phyloP scores from a whole-genome alignment of 2,797 vertebrate species.

The Enteromius paludinosus region DNA sequence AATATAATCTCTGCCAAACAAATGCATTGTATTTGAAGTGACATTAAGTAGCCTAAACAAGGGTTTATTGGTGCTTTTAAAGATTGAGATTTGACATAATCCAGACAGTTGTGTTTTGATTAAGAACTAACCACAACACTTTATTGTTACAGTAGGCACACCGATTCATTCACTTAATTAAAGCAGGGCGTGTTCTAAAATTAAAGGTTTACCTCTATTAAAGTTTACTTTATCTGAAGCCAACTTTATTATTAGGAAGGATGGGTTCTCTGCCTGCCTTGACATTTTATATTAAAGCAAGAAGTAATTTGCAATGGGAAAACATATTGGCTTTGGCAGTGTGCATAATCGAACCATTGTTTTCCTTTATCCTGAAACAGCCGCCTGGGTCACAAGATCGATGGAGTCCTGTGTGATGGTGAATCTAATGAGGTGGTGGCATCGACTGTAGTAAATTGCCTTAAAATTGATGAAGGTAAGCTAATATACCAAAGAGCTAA shows the following conservation, averaged over 20 bases:
- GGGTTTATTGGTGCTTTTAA: not conserved
- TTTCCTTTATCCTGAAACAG: constrained; percentile 65
- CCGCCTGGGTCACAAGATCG: constrained; percentile 86
- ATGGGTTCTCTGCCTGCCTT: not conserved
- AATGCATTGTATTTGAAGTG: not conserved
- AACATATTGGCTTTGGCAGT: constrained; percentile 15
- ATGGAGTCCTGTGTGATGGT: constrained; percentile 89
- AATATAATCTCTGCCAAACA: not conserved
- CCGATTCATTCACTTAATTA: constrained; percentile 28
- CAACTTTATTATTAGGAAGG: constrained; percentile 27
- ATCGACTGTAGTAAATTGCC: constrained; percentile 89
- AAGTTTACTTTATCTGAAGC: not conserved
- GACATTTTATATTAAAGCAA: constrained; percentile 20
- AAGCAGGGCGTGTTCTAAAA: not conserved
- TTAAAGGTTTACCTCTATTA: constrained; percentile 1
- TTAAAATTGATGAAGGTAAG: constrained; percentile 86
- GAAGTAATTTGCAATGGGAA: not conserved
- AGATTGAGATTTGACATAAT: not conserved
- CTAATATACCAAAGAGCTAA: not conserved
- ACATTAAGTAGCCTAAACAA: not conserved
- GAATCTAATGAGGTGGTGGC: constrained; percentile 85
- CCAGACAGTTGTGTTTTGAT: not conserved
- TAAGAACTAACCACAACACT: constrained; percentile 1
- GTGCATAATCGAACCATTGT: not conserved
- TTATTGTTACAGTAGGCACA: not conserved